Percentiles rank a stretch among this genome's conserved stretches.
Conservation (phyloP, 2,888 invertebrate species). For the Arrhopalites spinosus region DNA sequence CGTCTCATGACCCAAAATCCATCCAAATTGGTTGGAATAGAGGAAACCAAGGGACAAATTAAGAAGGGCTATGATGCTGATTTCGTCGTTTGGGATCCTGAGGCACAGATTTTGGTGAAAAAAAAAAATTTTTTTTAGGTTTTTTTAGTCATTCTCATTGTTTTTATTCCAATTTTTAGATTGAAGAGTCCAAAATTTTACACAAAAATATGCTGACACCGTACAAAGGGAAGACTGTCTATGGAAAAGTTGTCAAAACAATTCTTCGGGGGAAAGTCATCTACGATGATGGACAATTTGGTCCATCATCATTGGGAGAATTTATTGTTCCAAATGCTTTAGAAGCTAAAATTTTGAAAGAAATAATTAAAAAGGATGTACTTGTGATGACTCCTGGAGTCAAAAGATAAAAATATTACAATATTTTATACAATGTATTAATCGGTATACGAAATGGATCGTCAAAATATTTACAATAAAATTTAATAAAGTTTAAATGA, state of each 20-base stretch:
- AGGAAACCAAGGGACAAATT: slow-evolving; percentile 68
- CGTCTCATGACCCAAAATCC: slow-evolving; percentile 68
- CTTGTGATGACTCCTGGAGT: neutral
- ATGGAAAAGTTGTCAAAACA: slow-evolving; percentile 69
- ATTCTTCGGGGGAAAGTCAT: slow-evolving; percentile 70
- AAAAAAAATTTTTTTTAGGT: no score
- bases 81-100: slow-evolving; percentile 73
- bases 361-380: neutral
- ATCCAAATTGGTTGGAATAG: slow-evolving; percentile 68
- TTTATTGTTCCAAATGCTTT: slow-evolving; percentile 59
- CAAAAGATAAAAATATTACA: neutral
- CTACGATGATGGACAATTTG: slow-evolving; percentile 62
- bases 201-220: slow-evolving; percentile 68
- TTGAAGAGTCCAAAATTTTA: slow-evolving; percentile 64
- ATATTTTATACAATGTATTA: neutral
- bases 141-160: no score
- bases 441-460: neutral
- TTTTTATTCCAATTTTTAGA: slow-evolving; percentile 56
- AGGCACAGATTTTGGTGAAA: slow-evolving; percentile 65
- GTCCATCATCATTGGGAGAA: slow-evolving; percentile 62
- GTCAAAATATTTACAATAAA: neutral
- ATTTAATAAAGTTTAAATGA: neutral
- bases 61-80: slow-evolving; percentile 71
- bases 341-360: slow-evolving; percentile 12
- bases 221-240: slow-evolving; percentile 67